These are phyloP conservation scores for Thalpophila matura DNA, from an alignment of 2,888 invertebrate genomes.

Conservation along the genomic window DNA sequence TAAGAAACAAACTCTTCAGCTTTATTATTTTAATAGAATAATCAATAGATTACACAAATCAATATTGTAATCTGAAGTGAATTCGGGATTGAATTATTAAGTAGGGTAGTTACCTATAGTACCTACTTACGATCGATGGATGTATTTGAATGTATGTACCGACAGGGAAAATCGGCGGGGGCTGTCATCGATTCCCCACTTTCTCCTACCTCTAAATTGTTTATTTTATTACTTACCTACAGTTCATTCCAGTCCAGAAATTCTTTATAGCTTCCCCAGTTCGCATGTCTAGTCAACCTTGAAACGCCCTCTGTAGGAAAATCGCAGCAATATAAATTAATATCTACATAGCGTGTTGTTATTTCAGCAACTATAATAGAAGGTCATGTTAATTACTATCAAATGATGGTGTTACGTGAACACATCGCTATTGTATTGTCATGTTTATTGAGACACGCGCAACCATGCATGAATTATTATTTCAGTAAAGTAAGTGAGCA, in stretches of 20 bases:
- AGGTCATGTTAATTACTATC: constrained; percentile 47
- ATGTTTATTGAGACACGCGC: constrained; percentile 43
- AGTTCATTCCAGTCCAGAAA: background rate
- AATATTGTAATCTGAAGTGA: background rate
- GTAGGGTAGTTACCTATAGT: no score
- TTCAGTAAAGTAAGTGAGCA: constrained; percentile 9
- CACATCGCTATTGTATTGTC: constrained; percentile 24
- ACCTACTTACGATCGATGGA: background rate
- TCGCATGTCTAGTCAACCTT: constrained; percentile 26
- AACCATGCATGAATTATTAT: constrained; percentile 21
- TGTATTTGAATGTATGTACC: background rate
- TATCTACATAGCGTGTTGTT: constrained; percentile 18
- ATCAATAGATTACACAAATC: no score
- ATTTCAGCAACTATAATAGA: constrained; percentile 31
- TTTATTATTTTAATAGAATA: no score
- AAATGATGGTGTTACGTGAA: constrained; percentile 44
- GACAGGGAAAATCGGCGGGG: background rate
- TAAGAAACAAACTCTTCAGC: no score
- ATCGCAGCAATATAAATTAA: constrained; percentile 7
- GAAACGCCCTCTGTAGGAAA: constrained; percentile 30
- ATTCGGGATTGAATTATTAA: background rate
- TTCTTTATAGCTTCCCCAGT: no score
- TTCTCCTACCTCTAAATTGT: background rate
- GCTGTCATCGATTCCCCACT: background rate
- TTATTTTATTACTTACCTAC: no score